Conservation (phyloP, 2,797 vertebrate species). For the Danio albolineatus region DNA sequence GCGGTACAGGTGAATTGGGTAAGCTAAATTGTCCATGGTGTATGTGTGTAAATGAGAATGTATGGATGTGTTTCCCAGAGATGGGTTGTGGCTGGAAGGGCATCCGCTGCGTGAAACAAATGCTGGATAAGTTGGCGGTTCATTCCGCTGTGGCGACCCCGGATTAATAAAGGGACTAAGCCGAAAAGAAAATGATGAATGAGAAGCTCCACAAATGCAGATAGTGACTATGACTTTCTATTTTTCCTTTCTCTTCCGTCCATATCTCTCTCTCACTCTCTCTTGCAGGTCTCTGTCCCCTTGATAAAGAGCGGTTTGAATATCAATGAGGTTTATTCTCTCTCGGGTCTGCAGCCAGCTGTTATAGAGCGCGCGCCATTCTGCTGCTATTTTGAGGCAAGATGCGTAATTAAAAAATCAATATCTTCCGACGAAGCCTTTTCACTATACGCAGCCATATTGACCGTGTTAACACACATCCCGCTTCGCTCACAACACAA, state of each 20-base stretch:
- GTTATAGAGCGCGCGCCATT: constrained; percentile 54
- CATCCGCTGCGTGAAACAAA: too few species aligned
- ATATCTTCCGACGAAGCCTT: constrained; percentile 61
- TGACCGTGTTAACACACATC: constrained; percentile 55
- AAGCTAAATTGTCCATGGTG: too few species aligned
- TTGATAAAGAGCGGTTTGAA: constrained; percentile 64
- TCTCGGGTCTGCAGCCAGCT: constrained; percentile 52
- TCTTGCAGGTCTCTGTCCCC: constrained; percentile 57
- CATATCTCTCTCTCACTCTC: constrained; percentile 47
- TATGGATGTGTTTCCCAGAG: too few species aligned
- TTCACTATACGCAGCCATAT: constrained; percentile 61
- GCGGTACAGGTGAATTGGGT: too few species aligned
- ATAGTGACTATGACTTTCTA: constrained; percentile 22
- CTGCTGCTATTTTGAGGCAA: constrained; percentile 47
- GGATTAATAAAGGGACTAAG: too few species aligned
- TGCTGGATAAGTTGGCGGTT: too few species aligned
- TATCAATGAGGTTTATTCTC: constrained; percentile 64
- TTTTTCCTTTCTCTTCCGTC: constrained; percentile 28
- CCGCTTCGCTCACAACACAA: constrained; percentile 39
- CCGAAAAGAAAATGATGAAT: too few species aligned
- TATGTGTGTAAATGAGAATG: too few species aligned
- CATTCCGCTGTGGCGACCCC: too few species aligned
- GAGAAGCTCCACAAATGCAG: not conserved
- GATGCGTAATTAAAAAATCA: constrained; percentile 66
- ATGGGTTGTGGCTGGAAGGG: too few species aligned